Base-by-base conservation (phyloP, 1,140 invertebrate genomes). In the Saccostrea echinata region DNA sequence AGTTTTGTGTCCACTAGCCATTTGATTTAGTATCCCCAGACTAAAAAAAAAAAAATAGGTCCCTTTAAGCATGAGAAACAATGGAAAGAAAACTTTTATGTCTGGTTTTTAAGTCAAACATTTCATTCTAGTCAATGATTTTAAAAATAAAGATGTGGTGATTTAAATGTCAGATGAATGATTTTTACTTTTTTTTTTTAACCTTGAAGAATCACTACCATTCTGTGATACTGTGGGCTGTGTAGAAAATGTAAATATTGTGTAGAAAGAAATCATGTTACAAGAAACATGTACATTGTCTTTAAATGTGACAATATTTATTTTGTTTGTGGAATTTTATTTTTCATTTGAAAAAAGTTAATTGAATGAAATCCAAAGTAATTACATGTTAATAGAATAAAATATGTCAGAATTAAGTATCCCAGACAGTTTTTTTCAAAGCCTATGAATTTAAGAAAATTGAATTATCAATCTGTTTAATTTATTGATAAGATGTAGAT, bases 291-390 rank as follows among this genome's bases (percentile, higher is more conserved):
- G 68, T 71, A 71, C 12, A 30, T 76, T 76, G 68, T 76, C 30
- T 76, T 27, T 12, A 76, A 76, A 12, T 76, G 68, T 76, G 24
- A 33, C 68, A 30, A 30, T 76, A 76, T 71, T 71, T 71, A 71
- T 33, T 76, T 16, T 76, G 27, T 76, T 76, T 33, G 24, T 30
- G 13, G 27, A 21, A 57, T 18, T 61, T n/a, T 61, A 61, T 61
- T 61, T 61, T 61, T 76, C 33, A 27, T 4, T 76, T 61, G 11
- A 30, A 30, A 76, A 30, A 61, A 21, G 68, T 76, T 76, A 27
- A 76, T 33, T 61, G 24, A 30, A 76, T 76, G 68, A 76, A 76
- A 76, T 76, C 68, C 68, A 76, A 76, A 64, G 21, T 64, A 21
- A 21, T 64, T 61, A 13, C 8, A 13, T 24, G 21, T 64, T 21